These are phyloP conservation scores for Ichneumoninae sp. DNA, from an alignment of 2,888 invertebrate genomes.

Conservation along the genomic window DNA sequence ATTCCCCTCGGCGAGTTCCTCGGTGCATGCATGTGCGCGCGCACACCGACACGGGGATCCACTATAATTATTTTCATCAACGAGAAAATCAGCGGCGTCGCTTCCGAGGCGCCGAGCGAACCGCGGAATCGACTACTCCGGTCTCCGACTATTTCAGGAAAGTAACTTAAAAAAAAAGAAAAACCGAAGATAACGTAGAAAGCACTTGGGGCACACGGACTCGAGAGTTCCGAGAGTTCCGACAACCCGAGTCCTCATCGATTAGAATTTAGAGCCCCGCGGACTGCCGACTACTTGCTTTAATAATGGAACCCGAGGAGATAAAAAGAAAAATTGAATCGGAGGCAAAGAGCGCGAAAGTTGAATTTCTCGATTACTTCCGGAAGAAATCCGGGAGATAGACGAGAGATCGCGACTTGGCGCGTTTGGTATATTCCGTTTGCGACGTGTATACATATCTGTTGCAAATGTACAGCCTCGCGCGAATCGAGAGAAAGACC, in stretches of 20 bases:
- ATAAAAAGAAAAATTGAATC: background rate
- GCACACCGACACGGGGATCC: background rate
- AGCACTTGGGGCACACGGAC: background rate
- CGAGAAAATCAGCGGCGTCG: slow-evolving; percentile 23
- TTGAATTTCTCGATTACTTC: slow-evolving; percentile 57
- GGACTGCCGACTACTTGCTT: background rate
- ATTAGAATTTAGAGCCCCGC: slow-evolving; percentile 22
- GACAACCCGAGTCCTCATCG: background rate
- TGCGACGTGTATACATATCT: slow-evolving; percentile 9
- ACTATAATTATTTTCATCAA: slow-evolving; percentile 53
- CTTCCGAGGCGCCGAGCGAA: slow-evolving; percentile 22
- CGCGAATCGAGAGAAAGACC: slow-evolving; percentile 43
- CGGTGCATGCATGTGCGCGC: background rate
- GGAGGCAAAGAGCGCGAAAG: slow-evolving; percentile 45
- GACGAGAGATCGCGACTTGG: slow-evolving; percentile 11
- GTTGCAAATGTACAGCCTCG: background rate
- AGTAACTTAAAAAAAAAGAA: slow-evolving; percentile 1
- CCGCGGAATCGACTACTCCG: background rate
- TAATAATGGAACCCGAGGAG: slow-evolving; percentile 24
- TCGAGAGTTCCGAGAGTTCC: slow-evolving; percentile 1
- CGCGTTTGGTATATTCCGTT: background rate
- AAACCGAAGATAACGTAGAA: background rate
- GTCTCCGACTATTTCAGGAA: slow-evolving; percentile 26
- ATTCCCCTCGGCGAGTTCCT: background rate
- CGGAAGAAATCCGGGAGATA: slow-evolving; percentile 20